Base-by-base conservation (phyloP, 2,888 invertebrate species). In the Lasioglossum morio region DNA sequence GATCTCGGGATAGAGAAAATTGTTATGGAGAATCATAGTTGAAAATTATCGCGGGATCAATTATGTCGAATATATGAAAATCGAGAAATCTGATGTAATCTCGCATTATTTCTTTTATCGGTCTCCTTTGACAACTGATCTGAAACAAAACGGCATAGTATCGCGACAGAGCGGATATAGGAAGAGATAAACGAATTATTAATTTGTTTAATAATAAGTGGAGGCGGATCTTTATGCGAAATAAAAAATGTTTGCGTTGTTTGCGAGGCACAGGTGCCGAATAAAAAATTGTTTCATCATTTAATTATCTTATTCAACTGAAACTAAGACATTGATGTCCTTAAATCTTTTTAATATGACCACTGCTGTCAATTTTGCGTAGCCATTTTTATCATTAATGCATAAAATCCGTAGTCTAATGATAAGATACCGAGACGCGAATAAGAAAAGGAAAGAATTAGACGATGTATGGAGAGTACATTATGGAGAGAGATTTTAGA, bases 1-100 rank as follows among this genome's bases (percentile, higher is more conserved):
- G 37, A 89, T 73, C 66, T n/a, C 37, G 57, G 53, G 69, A 27
- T 79, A 19, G 76, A 73, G 37, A 77, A 79, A 73, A 16, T 46
- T 46, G 16, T 46, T 79, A 77, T 48, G 82, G 75, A 82, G 48
- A 77, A 73, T 43, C 12, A 43, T 37, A 57, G 57, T 80, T n/a
- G 53, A 57, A 40, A 19, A 75, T 30, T 27, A 57, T 57, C 57
- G 57, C 4, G n/a, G 57, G 57, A 23, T 57, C n/a, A 57, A 57
- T n/a, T 27, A 46, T 16, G 19, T 70, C 34, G 72, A 57, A 48
- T 37, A 60, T 37, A 27, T 40, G 60, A 40, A 81, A 70, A 60
- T 77, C 14, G 60, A 27, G 72, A 72, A 75, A 40, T 70, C 46
- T 57, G 72, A 48, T 72, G 60, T 12, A 53, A 66, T n/a, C 66